phyloP scores from a whole-genome alignment of 1,140 invertebrate species.

The Ladona fulva region DNA sequence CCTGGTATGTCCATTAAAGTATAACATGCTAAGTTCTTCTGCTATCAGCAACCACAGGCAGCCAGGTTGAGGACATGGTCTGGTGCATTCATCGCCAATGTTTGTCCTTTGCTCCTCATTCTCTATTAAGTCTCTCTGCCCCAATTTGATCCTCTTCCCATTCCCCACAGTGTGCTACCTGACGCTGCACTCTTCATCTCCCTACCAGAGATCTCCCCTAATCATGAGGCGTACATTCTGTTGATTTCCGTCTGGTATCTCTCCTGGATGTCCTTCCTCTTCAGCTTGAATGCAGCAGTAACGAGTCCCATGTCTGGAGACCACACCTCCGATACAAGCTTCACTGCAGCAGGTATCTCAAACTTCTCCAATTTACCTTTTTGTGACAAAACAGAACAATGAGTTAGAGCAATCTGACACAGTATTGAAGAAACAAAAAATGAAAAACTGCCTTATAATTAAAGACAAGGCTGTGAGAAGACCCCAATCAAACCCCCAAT shows the following conservation, averaged over 20 bases:
- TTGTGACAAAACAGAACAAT: no score
- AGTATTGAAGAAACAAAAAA: no score
- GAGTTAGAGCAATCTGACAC: no score
- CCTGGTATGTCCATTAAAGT: no score
- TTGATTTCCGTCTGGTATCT: conserved; percentile 84
- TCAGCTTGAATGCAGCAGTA: conserved; percentile 94
- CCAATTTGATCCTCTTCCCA: background rate
- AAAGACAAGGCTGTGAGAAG: no score
- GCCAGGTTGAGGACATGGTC: background rate
- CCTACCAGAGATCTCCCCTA: background rate
- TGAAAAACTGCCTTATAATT: no score
- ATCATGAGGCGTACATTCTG: conserved; percentile 85
- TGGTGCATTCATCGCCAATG: background rate
- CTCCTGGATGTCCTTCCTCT: conserved; percentile 90
- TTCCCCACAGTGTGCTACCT: background rate
- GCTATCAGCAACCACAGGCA: no score
- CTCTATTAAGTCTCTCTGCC: background rate
- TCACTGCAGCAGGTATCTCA: conserved; percentile 87
- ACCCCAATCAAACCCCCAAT: no score
- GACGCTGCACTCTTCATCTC: background rate
- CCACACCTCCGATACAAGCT: conserved; percentile 84
- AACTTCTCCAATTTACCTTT: conserved; percentile 77
- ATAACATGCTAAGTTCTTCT: no score
- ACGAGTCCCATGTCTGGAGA: conserved; percentile 93
- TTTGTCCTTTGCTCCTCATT: background rate